Evolutionary conservation across 2,888 invertebrate genomes (phyloP).

Genomic region (Apodemia zela): DNA sequence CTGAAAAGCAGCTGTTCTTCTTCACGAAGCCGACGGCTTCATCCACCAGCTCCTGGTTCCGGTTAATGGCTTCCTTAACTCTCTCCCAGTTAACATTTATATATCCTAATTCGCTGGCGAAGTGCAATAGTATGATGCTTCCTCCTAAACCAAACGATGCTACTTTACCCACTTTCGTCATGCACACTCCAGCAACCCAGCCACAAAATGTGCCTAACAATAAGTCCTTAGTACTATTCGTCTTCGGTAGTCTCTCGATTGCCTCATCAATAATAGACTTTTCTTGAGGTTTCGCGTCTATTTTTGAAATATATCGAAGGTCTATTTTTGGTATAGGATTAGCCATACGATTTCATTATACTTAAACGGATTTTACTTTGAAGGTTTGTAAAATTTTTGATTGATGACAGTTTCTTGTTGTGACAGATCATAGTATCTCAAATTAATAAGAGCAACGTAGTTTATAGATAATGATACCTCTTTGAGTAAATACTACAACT

Average conservation of each 20-base stretch:
- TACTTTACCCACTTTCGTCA: slow-evolving; percentile 91
- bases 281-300: slow-evolving; percentile 41
- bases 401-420: not conserved
- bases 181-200: slow-evolving; percentile 87
- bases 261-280: slow-evolving; percentile 45
- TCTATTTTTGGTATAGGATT: slow-evolving; percentile 51
- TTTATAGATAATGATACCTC: too few relatives aligned
- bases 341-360: slow-evolving; percentile 51
- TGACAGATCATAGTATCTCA: too few relatives aligned
- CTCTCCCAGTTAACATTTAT: slow-evolving; percentile 94
- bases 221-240: slow-evolving; percentile 47
- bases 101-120: slow-evolving; percentile 93
- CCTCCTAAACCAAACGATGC: slow-evolving; percentile 94
- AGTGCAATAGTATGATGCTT: slow-evolving; percentile 90
- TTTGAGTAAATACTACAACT: too few relatives aligned
- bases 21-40: slow-evolving; percentile 81
- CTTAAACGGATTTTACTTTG: slow-evolving; percentile 15
- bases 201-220: slow-evolving; percentile 56
- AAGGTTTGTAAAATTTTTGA: slow-evolving; percentile 1
- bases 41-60: slow-evolving; percentile 87
- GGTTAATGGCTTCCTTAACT: slow-evolving; percentile 86
- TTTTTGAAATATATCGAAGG: slow-evolving; percentile 40
- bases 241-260: slow-evolving; percentile 42
- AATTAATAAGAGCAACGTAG: too few relatives aligned
- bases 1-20: slow-evolving; percentile 85